Evolutionary conservation across 2,113 vertebrate genomes (phyloP), one percentile per base, ranked within the genome.

Genomic region (Bothrops jararaca): DNA sequence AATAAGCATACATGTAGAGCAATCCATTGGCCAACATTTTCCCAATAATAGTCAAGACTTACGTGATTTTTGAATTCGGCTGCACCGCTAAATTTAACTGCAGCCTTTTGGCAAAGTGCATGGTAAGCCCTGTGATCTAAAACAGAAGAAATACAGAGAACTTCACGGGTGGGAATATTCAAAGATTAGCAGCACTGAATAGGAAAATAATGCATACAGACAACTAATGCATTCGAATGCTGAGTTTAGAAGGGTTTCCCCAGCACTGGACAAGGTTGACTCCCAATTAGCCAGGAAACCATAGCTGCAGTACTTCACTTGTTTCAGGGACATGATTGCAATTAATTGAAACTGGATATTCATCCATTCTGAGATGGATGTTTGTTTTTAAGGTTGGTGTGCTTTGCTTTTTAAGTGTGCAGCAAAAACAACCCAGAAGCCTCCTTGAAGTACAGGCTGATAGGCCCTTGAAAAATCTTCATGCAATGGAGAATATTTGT

Each of bases 101-200:
- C 20, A 99, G 95, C 39, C 98, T 98, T 97, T 99, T 99, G 23
- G 99, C 98, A 96, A 99, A 99, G 18, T 92, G 98, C 94, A 99
- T 95, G 13, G 99, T 98, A 91, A 99, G 99, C 39, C 99, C 99
- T 39, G 99, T 99, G 69, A 94, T 98, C 99, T 99, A 96, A 95
- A 96, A 39, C 13, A 74, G 18, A 39, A 74, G 5, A 74, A 74
- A 39, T 3, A 74, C 69, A 74, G n/a, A 39, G n/a, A 20, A 39
- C 13, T 2, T 74, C 34, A n/a, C 6, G n/a, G n/a, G 26, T 11
- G 64, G 13, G 4, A 7, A 74, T 18, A 74, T 34, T 39, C 0
- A 20, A 34, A 74, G 5, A 13, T 7, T 34, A 74, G 64, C 5
- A 6, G n/a, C 29, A 74, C 6, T 13, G 92, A 64, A 90, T 39